Evolutionary conservation across 1,140 invertebrate genomes (phyloP), one percentile per base, ranked within the genome.

Genomic region (Dolichoris vasculosae): DNA sequence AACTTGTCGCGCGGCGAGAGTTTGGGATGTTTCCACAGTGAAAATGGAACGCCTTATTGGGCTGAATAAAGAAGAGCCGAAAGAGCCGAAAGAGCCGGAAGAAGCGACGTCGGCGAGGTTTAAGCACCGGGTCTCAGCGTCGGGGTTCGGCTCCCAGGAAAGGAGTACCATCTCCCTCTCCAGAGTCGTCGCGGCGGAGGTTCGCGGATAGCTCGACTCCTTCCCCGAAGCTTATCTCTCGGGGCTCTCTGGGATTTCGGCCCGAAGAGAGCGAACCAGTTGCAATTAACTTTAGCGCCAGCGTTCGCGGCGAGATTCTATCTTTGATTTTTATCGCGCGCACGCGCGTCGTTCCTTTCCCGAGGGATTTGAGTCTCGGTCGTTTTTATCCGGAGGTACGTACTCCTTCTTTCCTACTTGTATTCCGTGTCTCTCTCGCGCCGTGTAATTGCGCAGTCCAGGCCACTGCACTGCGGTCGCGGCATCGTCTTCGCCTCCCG

Each of bases 401-500:
- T n/a, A n/a, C n/a, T n/a, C 63, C 63, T 8, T 30, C 63, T 64
- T 30, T 30, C 30, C 26, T 1, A 64, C 63, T 35, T 17, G 23
- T 26, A 55, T 67, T 38, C 64, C 63, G 59, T 26, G 20, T n/a
- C 38, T 55, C 46, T 20, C 46, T 17, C 69, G 2, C 32, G 32
- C 20, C 17, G 48, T 43, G 69, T 83, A 82, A 82, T 73, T 82
- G 80, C 48, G 63, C 63, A n/a, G 40, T 23, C n/a, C 46, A 48
- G 67, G 80, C 46, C 82, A 35, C 51, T 76, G 82, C 69, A 64
- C 82, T 76, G 71, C 82, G 78, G 78, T 67, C 55, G 78, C 78
- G 51, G 71, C 38, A 63, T 63, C 51, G 32, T 75, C 82, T 75
- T 43, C 51, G 81, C 46, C 48, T 43, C 82, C 55, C 82, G 71